phyloP scores from a whole-genome alignment of 2,888 invertebrate species.

The Oithona nana region DNA sequence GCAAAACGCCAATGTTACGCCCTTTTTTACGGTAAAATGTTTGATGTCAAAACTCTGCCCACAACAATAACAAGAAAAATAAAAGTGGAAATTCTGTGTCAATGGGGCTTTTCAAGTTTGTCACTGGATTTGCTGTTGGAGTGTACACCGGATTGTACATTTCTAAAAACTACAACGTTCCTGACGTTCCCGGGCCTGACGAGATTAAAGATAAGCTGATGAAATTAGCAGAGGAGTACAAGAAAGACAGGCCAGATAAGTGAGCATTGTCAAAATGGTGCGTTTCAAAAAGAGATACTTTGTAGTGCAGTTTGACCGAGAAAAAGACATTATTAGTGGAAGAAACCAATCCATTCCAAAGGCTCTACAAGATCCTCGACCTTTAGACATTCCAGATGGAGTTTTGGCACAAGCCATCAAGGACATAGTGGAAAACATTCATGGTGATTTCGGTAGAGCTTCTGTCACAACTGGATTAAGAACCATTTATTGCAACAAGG shows the following conservation, averaged over 20 bases:
- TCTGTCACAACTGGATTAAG: background rate
- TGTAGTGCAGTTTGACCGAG: background rate
- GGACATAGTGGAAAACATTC: background rate
- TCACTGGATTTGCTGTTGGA: constrained; percentile 2
- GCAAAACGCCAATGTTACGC: too few species aligned
- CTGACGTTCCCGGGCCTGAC: background rate
- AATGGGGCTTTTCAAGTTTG: constrained; percentile 9
- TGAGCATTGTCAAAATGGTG: background rate
- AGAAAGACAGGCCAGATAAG: background rate
- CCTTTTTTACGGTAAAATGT: too few species aligned
- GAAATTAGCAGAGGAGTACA: background rate
- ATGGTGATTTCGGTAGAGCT: background rate
- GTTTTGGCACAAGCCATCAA: background rate
- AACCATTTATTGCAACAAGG: constrained; percentile 2
- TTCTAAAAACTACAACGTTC: constrained; percentile 6
- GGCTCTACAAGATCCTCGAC: background rate
- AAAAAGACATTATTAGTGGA: background rate
- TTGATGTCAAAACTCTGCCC: too few species aligned
- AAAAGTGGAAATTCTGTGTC: too few species aligned
- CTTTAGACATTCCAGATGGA: background rate
- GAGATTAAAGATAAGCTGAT: background rate
- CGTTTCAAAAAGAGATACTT: constrained; percentile 9
- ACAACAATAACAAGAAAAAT: too few species aligned
- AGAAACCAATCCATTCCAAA: background rate
- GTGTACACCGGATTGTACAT: constrained; percentile 3